phyloP scores from a whole-genome alignment of 1,140 invertebrate genomes.

The Bombus superbus region DNA sequence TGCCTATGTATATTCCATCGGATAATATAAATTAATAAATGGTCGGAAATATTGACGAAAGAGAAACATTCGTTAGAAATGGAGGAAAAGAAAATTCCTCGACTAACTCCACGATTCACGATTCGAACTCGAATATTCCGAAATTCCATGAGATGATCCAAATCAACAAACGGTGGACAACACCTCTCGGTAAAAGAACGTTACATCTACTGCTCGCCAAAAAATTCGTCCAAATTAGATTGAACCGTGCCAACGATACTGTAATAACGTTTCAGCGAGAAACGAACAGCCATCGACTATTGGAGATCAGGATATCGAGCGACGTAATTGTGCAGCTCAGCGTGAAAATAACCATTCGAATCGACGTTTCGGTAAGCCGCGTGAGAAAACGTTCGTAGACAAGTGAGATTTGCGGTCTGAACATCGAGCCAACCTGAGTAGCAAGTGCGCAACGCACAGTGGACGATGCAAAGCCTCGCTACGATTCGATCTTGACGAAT shows the following conservation, averaged over 20 bases:
- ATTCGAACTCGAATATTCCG: too few species aligned
- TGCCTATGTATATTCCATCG: too few species aligned
- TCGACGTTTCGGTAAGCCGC: conserved; percentile 67
- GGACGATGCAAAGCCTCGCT: conserved; percentile 27
- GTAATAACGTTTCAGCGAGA: not conserved
- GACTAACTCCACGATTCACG: too few species aligned
- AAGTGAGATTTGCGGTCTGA: conserved; percentile 68
- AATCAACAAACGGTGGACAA: too few species aligned
- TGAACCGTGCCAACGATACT: not conserved
- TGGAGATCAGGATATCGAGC: conserved; percentile 66
- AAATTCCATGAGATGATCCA: too few species aligned
- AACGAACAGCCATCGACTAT: conserved; percentile 27
- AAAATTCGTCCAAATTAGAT: conserved; percentile 5
- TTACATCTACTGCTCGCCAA: too few species aligned
- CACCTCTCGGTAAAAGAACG: too few species aligned
- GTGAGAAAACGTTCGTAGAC: conserved; percentile 68
- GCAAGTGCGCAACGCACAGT: conserved; percentile 19
- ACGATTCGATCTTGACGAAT: not conserved
- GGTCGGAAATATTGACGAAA: too few species aligned
- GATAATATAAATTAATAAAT: too few species aligned
- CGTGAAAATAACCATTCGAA: conserved; percentile 70
- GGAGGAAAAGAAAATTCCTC: too few species aligned
- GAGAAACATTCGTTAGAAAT: too few species aligned
- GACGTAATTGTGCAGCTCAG: conserved; percentile 76
- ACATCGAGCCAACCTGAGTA: too few species aligned